Conservation (phyloP, 1,140 invertebrate species). For the Plodia interpunctella region DNA sequence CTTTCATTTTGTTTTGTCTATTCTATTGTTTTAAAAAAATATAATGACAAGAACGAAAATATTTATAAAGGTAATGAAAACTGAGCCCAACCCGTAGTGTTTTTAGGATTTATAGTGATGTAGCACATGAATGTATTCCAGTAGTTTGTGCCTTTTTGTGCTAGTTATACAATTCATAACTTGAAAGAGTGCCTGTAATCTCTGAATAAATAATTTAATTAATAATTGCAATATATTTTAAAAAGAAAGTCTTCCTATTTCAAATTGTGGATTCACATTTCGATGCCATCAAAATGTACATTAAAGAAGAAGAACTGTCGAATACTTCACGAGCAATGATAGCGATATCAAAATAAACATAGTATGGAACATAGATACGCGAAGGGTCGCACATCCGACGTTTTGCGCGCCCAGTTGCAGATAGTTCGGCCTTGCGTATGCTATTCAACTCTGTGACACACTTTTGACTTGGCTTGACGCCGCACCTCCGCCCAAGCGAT, state of each 20-base stretch:
- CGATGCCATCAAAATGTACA: background rate
- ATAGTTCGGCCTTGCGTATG: constrained; percentile 68
- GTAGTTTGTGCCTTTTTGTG: no score
- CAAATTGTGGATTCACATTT: no score
- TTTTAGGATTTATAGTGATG: no score
- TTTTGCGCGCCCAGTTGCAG: constrained; percentile 63
- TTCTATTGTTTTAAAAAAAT: background rate
- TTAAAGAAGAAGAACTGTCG: constrained; percentile 11
- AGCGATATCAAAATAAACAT: constrained; percentile 40
- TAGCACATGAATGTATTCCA: no score
- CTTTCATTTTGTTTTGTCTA: background rate
- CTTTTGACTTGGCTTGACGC: constrained; percentile 71
- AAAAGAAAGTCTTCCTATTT: no score
- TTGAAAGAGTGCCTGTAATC: no score
- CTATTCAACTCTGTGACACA: constrained; percentile 72
- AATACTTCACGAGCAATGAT: constrained; percentile 17
- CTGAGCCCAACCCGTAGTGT: no score
- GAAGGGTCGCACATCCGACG: constrained; percentile 59
- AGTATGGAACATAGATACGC: constrained; percentile 36
- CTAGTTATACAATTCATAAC: no score
- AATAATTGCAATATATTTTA: no score
- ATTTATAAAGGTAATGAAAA: no score
- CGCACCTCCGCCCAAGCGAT: constrained; percentile 37
- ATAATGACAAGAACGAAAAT: no score
- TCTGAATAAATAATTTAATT: no score